A percentile compares a stretch with the other conserved stretches of the same genome.
Evolutionary conservation across 2,113 vertebrate species (phyloP).

Genomic region (Clupea harengus): DNA sequence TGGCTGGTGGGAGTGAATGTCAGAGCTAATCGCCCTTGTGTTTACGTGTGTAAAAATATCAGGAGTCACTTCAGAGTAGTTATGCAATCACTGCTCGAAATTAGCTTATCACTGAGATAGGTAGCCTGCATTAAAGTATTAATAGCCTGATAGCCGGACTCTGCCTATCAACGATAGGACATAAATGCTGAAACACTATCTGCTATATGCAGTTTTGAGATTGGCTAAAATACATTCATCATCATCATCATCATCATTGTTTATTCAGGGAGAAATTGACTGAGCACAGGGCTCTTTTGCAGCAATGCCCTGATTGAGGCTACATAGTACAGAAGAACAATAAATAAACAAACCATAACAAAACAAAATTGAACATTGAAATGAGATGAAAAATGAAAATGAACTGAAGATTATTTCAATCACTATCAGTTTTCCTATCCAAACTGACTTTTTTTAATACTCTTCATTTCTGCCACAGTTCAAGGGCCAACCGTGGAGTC

Average conservation of each 20-base stretch:
- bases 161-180: not conserved
- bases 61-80: not conserved
- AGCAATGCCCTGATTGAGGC: too few species aligned
- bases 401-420: not conserved
- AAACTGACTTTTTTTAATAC: not conserved
- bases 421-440: not conserved
- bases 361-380: too few species aligned
- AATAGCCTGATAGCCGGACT: not conserved
- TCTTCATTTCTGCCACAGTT: conserved; percentile 19
- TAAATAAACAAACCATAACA: too few species aligned
- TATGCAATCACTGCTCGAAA: not conserved
- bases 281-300: too few species aligned
- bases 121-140: not conserved
- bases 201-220: not conserved
- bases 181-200: not conserved
- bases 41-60: conserved; percentile 12
- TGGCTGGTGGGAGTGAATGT: not conserved
- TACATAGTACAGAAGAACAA: too few species aligned
- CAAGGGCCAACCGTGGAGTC: conserved; percentile 38
- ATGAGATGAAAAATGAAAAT: not conserved
- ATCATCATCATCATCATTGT: too few species aligned
- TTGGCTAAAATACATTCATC: not conserved
- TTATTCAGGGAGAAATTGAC: too few species aligned
- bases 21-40: not conserved
- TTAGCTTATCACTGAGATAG: not conserved